Evolutionary conservation across 1,140 invertebrate species (phyloP).

Genomic region (Drosophila ercepeae): DNA sequence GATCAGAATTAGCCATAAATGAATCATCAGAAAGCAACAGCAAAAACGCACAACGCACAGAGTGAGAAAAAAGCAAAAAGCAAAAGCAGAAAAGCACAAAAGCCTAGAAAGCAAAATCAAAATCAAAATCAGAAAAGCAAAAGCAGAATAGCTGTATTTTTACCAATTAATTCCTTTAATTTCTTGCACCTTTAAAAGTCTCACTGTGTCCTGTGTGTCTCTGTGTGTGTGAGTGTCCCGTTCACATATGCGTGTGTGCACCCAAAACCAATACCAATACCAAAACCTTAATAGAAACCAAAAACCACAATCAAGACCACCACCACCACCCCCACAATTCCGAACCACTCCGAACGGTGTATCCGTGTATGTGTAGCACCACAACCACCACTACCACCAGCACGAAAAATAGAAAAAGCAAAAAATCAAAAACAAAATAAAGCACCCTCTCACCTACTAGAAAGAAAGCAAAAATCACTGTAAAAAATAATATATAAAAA

Average conservation of each 20-base stretch:
- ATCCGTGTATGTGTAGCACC: slow-evolving; percentile 46
- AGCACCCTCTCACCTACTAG: slow-evolving; percentile 32
- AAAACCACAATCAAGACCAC: slow-evolving; percentile 23
- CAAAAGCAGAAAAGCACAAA: too few species aligned
- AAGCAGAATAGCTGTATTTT: slow-evolving; percentile 5
- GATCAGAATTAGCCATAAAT: slow-evolving; percentile 23
- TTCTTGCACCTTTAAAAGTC: slow-evolving; percentile 35
- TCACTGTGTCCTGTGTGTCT: slow-evolving; percentile 9
- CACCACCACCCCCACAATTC: slow-evolving; percentile 24
- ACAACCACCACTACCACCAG: slow-evolving; percentile 17
- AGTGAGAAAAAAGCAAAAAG: slow-evolving; percentile 10
- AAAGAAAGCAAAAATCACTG: slow-evolving; percentile 21
- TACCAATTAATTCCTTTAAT: slow-evolving; percentile 3
- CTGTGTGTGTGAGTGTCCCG: slow-evolving; percentile 8
- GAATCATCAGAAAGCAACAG: slow-evolving; percentile 3
- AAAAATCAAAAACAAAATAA: neutral
- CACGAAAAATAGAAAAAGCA: slow-evolving; percentile 11
- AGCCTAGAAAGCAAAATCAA: slow-evolving; percentile 4
- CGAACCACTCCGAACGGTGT: slow-evolving; percentile 40
- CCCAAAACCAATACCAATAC: slow-evolving; percentile 14
- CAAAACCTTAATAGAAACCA: slow-evolving; percentile 8
- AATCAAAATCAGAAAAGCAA: neutral
- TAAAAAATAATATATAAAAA: slow-evolving; percentile 17
- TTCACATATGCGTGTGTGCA: slow-evolving; percentile 19
- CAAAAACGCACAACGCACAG: slow-evolving; percentile 22